phyloP scores from a whole-genome alignment of 1,140 invertebrate species.

The Lasioglossum albipes region DNA sequence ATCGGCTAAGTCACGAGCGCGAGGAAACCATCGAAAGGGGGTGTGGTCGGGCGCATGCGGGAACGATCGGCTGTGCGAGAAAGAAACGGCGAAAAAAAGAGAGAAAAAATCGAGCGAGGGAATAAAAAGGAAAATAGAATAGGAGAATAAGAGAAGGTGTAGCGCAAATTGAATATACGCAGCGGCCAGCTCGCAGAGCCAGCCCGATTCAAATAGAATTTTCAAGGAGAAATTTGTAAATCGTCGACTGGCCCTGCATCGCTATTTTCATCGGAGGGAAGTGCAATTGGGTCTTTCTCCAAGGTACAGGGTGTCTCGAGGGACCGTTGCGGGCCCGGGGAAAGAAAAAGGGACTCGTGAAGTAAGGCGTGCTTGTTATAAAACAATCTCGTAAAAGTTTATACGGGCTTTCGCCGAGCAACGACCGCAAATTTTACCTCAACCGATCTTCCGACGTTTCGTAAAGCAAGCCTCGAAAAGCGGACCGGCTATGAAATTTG shows the following conservation, averaged over 20 bases:
- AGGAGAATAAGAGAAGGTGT: too few species aligned
- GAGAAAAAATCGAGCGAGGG: background rate
- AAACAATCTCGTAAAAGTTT: conserved; percentile 65
- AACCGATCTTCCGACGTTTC: background rate
- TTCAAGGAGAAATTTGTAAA: background rate
- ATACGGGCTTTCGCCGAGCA: conserved; percentile 52
- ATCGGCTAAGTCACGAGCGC: background rate
- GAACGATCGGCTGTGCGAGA: background rate
- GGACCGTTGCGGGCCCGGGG: too few species aligned
- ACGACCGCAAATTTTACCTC: conserved; percentile 69
- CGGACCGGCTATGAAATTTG: too few species aligned
- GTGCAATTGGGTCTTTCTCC: too few species aligned
- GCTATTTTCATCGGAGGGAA: too few species aligned
- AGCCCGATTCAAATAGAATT: conserved; percentile 23
- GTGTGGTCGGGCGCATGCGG: background rate
- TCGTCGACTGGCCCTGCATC: background rate
- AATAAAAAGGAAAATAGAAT: too few species aligned
- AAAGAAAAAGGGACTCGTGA: conserved; percentile 5
- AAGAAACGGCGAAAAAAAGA: background rate
- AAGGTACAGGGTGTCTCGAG: too few species aligned
- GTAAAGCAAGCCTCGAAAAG: too few species aligned
- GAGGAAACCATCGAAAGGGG: background rate
- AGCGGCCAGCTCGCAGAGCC: background rate
- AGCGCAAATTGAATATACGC: background rate
- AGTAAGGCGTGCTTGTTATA: conserved; percentile 43